phyloP scores from a whole-genome alignment of 2,113 vertebrate genomes.

The Symphodus melops region DNA sequence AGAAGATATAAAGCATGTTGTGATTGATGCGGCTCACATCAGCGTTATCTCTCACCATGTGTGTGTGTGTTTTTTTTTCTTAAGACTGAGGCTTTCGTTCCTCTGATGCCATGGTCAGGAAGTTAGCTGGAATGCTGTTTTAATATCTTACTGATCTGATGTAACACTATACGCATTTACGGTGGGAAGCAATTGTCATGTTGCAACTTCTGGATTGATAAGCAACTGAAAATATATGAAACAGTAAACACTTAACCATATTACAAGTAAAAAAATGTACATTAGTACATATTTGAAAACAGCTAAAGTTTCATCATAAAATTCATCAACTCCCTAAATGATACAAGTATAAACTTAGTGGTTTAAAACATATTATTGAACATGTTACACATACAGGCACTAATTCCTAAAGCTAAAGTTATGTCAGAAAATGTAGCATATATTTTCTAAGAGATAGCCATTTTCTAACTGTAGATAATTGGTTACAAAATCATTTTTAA shows the following conservation, averaged over 20 bases:
- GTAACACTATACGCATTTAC: neutral
- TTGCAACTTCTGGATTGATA: no score
- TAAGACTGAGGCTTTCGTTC: neutral
- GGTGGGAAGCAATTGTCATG: no score
- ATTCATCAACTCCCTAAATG: neutral
- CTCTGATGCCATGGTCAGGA: neutral
- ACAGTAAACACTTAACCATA: no score
- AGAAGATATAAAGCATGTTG: constrained; percentile 31
- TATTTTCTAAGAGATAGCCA: neutral
- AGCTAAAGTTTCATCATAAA: neutral
- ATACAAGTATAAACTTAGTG: no score
- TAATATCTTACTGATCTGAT: no score
- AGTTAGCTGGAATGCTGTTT: neutral
- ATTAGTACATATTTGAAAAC: no score
- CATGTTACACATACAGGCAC: no score
- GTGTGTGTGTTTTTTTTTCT: constrained; percentile 7
- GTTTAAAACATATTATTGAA: no score
- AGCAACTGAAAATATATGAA: no score
- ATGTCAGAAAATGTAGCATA: no score
- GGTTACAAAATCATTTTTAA: neutral
- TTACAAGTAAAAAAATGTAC: no score
- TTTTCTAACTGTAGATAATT: neutral
- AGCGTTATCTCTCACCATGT: constrained; percentile 9
- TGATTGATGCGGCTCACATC: constrained; percentile 18
- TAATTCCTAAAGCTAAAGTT: no score